Conservation (phyloP, 1,140 invertebrate species). For the Fopius arisanus region DNA sequence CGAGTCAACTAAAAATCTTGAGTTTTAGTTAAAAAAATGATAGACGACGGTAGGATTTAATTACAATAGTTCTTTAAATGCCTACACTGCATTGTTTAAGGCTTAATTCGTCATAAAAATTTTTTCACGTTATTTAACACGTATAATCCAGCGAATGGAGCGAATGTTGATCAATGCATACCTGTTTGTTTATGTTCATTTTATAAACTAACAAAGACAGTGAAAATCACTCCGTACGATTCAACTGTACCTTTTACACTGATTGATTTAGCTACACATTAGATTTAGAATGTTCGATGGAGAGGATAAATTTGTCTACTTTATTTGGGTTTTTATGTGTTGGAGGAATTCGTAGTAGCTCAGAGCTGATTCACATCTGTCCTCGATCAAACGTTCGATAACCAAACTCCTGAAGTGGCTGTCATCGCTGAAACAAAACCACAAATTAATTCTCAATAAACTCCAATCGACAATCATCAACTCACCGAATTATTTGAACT, state of each 20-base stretch:
- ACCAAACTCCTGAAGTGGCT: conserved; percentile 83
- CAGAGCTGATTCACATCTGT: conserved; percentile 90
- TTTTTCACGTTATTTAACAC: background rate
- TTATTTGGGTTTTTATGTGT: conserved; percentile 91
- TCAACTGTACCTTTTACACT: background rate
- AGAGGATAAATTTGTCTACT: conserved; percentile 64
- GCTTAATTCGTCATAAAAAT: conserved; percentile 5
- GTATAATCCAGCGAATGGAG: no score
- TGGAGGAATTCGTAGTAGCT: conserved; percentile 99
- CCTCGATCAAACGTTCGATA: conserved; percentile 90
- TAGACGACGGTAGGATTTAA: conserved; percentile 4
- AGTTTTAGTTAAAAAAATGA: conserved; percentile 1
- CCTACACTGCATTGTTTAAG: background rate
- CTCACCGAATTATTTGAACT: conserved; percentile 85
- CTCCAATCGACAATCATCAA: conserved; percentile 24
- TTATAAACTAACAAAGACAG: background rate
- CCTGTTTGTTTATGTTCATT: background rate
- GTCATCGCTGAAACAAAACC: conserved; percentile 79
- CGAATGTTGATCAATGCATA: background rate
- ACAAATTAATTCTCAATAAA: conserved; percentile 34
- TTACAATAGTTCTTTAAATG: background rate
- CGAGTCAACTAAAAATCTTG: background rate
- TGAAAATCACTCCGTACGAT: background rate
- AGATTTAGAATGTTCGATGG: conserved; percentile 12
- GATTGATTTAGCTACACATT: conserved; percentile 15